A percentile compares a stretch with the other conserved stretches of the same genome.
Evolutionary conservation across 2,888 invertebrate species (phyloP).

Genomic region (Creontiades dilutus): DNA sequence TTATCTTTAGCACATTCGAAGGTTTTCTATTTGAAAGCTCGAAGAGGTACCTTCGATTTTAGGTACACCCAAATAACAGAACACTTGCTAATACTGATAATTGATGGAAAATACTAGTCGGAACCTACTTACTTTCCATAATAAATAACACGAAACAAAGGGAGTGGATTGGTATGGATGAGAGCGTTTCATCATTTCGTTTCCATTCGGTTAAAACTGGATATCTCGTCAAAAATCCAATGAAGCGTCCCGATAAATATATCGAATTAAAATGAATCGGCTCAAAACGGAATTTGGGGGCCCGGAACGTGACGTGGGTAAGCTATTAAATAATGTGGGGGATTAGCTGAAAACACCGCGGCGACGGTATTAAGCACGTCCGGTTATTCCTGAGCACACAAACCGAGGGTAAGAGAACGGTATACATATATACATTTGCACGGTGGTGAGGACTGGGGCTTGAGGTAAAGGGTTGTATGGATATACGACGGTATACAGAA

Average conservation of each 20-base stretch:
- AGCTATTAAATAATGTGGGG: constrained; percentile 6
- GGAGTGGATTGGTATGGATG: no score
- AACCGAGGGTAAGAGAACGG: background rate
- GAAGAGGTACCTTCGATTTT: no score
- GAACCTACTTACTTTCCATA: no score
- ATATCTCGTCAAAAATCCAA: no score
- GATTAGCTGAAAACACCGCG: background rate
- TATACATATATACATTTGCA: constrained; percentile 11
- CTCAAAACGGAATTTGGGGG: background rate
- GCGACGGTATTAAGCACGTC: background rate
- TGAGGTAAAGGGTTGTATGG: background rate
- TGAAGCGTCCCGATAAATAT: background rate
- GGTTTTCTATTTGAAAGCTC: no score
- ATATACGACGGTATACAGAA: background rate
- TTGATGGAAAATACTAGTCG: no score
- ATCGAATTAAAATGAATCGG: background rate
- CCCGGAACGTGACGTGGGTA: background rate
- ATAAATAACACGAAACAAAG: no score
- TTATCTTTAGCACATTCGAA: no score
- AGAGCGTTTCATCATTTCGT: no score
- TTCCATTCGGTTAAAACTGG: no score
- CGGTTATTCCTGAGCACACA: constrained; percentile 20
- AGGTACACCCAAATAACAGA: no score
- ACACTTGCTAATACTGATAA: no score
- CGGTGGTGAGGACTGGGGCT: background rate